phyloP scores from a whole-genome alignment of 2,113 vertebrate genomes.

The Anolis carolinensis region DNA sequence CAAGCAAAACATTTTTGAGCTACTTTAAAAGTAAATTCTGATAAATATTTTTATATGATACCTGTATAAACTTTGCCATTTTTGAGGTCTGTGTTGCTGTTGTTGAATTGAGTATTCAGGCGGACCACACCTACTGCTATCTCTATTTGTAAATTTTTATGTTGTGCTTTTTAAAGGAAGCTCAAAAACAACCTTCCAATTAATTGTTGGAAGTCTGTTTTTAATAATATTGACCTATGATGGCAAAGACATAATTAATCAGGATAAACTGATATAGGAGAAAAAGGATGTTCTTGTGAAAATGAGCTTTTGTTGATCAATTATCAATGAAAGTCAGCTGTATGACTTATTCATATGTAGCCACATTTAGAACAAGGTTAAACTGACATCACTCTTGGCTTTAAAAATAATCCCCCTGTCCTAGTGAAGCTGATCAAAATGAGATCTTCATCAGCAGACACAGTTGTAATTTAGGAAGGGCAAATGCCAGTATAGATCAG shows the following conservation, averaged over 20 bases:
- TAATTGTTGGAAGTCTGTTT: neutral
- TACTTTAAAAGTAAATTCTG: neutral
- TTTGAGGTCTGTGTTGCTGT: neutral
- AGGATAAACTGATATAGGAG: neutral
- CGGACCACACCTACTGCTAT: neutral
- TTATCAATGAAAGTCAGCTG: neutral
- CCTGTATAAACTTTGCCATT: no score
- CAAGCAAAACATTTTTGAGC: neutral
- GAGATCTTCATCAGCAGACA: neutral
- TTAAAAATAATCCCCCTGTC: neutral
- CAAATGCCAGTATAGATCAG: neutral
- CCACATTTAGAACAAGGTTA: conserved; percentile 29
- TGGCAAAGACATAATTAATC: neutral
- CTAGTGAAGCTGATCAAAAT: neutral
- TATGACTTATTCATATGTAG: neutral
- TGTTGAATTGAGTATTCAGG: neutral
- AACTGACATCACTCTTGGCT: neutral
- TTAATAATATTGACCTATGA: neutral
- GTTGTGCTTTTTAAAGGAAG: neutral
- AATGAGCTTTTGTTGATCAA: neutral
- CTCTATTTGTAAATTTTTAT: neutral
- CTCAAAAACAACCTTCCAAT: neutral
- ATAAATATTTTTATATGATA: neutral
- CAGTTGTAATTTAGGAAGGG: neutral
- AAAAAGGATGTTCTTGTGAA: neutral